phyloP scores from a whole-genome alignment of 2,113 vertebrate species.

The Brienomyrus brachyistius region DNA sequence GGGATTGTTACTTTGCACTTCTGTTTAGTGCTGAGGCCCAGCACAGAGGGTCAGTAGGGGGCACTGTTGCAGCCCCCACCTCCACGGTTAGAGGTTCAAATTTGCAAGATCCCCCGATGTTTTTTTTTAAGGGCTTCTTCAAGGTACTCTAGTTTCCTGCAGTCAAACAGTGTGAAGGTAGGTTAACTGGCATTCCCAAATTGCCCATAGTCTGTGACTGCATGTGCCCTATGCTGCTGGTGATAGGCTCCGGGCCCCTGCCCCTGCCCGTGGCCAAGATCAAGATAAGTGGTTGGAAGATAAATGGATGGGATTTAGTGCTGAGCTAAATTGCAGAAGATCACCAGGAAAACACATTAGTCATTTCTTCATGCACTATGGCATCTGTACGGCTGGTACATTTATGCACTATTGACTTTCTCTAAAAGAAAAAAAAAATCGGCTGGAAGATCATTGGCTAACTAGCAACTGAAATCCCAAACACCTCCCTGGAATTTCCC shows the following conservation, averaged over 20 bases:
- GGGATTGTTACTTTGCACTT: neutral
- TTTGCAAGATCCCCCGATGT: neutral
- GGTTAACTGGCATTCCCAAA: neutral
- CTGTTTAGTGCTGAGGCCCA: neutral
- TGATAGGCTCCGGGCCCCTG: neutral
- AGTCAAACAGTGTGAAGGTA: neutral
- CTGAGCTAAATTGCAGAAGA: slow-evolving; percentile 67
- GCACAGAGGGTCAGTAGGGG: neutral
- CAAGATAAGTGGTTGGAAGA: neutral
- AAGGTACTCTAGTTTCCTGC: neutral
- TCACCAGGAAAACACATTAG: slow-evolving; percentile 72
- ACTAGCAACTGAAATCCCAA: slow-evolving; percentile 56
- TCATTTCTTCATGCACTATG: slow-evolving; percentile 65
- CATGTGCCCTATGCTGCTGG: neutral
- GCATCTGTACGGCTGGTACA: slow-evolving; percentile 67
- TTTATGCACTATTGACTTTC: slow-evolving; percentile 68
- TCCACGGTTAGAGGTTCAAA: neutral
- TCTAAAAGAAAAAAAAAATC: slow-evolving; percentile 71
- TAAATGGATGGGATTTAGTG: slow-evolving; percentile 43
- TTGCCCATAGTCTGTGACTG: neutral
- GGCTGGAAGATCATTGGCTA: slow-evolving; percentile 70
- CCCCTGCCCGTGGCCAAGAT: neutral
- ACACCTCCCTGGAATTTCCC: slow-evolving; percentile 57
- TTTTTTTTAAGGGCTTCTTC: neutral
- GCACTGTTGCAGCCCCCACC: neutral